Evolutionary conservation across 1,140 invertebrate genomes (phyloP), one percentile per base, ranked within the genome.

Genomic region (Orius insidiosus): DNA sequence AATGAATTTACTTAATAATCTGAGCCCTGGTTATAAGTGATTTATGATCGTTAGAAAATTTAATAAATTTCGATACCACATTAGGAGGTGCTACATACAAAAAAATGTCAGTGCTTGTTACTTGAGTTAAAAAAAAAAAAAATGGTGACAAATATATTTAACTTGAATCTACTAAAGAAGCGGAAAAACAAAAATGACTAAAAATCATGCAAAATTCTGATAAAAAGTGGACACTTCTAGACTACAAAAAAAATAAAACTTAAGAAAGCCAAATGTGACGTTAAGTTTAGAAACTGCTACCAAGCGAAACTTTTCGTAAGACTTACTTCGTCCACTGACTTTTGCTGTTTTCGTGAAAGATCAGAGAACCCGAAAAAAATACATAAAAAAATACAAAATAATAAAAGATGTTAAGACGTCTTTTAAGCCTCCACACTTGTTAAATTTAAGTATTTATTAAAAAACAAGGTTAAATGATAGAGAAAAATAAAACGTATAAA

Each of bases 291-390:
- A 40, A 47, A 40, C 11, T 39, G 47, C 47, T 49, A 49, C 47
- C 41, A 45, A 45, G 47, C 47, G 14, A 24, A 24, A 24, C 24
- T 24, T 24, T 24, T 24, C 7, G 16, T 13, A 48, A 14, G 37
- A 58, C 64, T 72, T 72, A 73, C 70, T 68, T 72, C 60, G 69
- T 73, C 71, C 71, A 73, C 52, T 70, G 68, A 53, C 71, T 67
- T 61, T 70, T 70, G 60, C 68, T 68, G 59, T 54, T 46, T 47
- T 48, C 39, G 47, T 40, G 41, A 50, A 52, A 50, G 43, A 49
- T 39, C 47, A 48, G 46, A 53, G 45, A 55, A 53, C 52, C 50
- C 44, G 46, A 50, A 54, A 52, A 50, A 45, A 53, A 50, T 48
- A 45, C 35, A 11, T 36, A n/a, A 36, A n/a, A 36, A 36, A 36